Base-by-base conservation (phyloP, 2,888 invertebrate species). In the Ornithoptera alexandrae region DNA sequence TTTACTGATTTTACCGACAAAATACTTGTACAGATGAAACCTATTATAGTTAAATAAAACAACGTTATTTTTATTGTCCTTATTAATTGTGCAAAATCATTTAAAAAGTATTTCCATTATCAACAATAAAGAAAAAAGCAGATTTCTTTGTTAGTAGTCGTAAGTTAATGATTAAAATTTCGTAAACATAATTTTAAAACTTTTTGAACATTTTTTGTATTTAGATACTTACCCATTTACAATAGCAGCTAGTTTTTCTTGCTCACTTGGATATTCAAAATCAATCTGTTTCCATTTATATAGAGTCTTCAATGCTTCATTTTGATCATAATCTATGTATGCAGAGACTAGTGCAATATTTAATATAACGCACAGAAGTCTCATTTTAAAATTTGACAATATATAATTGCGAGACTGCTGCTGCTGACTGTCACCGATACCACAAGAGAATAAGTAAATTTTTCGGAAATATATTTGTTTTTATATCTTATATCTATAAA, bases 251-350 rank as follows among this genome's bases (percentile, higher is more conserved):
- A 85, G 76, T 65, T 88, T 81, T 15, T 80, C 77, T 67, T 75
- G 74, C 7, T 76, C 73, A 22, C 79, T 79, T 0, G 82, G 81
- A 72, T 81, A 92, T 15, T 80, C 81, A 67, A 82, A 92, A 69
- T 91, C 91, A 17, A 92, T 90, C 77, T 91, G 90, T 72, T 88
- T 92, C 92, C 92, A 92, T 77, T 89, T 78, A 70, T 88, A 91
- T 57, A 92, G 76, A 68, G 90, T 92, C 72, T 85, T 87, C 78
- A 87, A 74, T 0, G 83, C 73, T 60, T 84, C 84, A 58, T 75
- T 79, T 46, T 77, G 81, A 56, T 77, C n/a, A 74, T 71, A 36
- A 8, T 24, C 42, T 42, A 30, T 20, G 15, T 67, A 60, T 0
- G 60, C 63, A 7, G 67, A 24, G 12, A 73, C 62, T 10, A 78